phyloP scores from a whole-genome alignment of 2,113 vertebrate genomes.

The Talpa occidentalis region DNA sequence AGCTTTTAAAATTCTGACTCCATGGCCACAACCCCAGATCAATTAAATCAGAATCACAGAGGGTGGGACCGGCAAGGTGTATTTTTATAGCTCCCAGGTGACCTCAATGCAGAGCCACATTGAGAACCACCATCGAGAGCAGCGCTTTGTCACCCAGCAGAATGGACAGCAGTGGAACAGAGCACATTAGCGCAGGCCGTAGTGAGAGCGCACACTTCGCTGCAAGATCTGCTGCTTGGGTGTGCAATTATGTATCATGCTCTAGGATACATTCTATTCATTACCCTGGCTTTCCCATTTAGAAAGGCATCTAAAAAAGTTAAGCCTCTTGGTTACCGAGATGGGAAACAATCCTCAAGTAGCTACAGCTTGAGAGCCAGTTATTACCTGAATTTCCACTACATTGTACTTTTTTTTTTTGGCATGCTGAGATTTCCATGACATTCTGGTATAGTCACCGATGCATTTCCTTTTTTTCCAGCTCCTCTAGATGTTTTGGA shows the following conservation, averaged over 20 bases:
- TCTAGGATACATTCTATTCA: not conserved
- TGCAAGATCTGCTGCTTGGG: not conserved
- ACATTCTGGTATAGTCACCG: not conserved
- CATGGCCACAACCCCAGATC: not conserved
- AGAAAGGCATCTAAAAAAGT: not conserved
- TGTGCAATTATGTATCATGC: not conserved
- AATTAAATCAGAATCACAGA: conserved; percentile 40
- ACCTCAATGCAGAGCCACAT: not conserved
- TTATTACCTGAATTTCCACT: not conserved
- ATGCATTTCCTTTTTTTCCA: not conserved
- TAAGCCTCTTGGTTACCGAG: not conserved
- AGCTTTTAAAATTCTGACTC: conserved; percentile 38
- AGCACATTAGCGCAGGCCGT: not conserved
- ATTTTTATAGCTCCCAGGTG: not conserved
- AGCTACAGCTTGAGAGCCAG: not conserved
- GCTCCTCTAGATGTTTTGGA: not conserved
- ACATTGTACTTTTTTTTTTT: no score
- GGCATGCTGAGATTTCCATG: not conserved
- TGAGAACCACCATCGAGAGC: not conserved
- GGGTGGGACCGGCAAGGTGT: not conserved
- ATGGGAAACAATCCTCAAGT: not conserved
- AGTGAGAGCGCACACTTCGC: not conserved
- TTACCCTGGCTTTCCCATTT: not conserved
- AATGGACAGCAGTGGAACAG: not conserved
- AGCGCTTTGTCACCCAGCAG: not conserved